These are phyloP conservation scores for Drosophila yakuba DNA, from an alignment of 1,140 invertebrate species.

Conservation along the genomic window DNA sequence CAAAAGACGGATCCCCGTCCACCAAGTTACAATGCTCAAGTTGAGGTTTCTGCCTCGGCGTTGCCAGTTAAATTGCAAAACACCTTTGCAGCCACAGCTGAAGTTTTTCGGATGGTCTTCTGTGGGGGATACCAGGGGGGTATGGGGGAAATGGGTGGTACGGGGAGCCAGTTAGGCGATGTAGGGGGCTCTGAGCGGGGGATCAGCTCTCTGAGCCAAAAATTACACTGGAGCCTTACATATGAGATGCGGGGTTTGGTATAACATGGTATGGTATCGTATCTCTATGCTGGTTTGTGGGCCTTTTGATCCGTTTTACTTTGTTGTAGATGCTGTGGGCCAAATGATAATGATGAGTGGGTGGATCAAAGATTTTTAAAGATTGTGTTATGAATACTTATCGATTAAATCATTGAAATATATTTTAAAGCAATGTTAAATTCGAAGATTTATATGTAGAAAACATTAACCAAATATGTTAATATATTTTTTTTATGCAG, in stretches of 20 bases:
- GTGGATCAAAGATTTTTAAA: slow-evolving; percentile 32
- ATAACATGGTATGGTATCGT: neutral
- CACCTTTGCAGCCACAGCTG: slow-evolving; percentile 77
- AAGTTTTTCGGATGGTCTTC: slow-evolving; percentile 1
- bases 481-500: neutral
- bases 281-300: slow-evolving; percentile 20
- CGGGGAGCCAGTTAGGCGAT: neutral
- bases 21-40: slow-evolving; percentile 45
- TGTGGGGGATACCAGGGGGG: neutral
- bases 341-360: slow-evolving; percentile 47
- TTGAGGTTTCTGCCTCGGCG: slow-evolving; percentile 59
- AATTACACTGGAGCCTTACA: slow-evolving; percentile 33
- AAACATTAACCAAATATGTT: no score
- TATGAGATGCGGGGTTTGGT: slow-evolving; percentile 13
- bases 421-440: no score
- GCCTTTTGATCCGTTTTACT: slow-evolving; percentile 66
- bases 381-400: neutral
- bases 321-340: slow-evolving; percentile 46
- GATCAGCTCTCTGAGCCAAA: slow-evolving; percentile 19
- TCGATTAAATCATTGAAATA: neutral
- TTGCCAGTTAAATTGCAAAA: slow-evolving; percentile 81
- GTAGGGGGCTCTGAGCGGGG: slow-evolving; percentile 3
- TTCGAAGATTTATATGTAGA: no score
- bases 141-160: neutral
- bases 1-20: slow-evolving; percentile 68